A percentile compares a stretch with the other conserved stretches of the same genome.
Evolutionary conservation across 2,888 invertebrate species (phyloP).

Genomic region (Plebejus melissa): DNA sequence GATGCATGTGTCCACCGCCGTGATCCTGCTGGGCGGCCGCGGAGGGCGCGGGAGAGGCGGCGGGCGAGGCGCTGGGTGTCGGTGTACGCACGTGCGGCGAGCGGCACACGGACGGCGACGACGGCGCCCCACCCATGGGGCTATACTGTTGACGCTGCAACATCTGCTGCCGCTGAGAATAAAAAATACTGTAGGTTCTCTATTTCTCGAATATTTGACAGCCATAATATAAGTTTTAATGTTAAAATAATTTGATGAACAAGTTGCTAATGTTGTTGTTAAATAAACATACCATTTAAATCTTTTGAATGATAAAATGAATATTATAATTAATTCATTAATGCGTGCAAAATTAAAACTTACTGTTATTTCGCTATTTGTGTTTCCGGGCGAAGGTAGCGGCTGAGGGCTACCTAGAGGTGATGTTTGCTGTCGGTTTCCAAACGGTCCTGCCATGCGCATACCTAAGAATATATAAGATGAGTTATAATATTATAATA

Average conservation of each 20-base stretch:
- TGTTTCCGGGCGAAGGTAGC: conserved; percentile 70
- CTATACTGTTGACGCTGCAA: conserved; percentile 74
- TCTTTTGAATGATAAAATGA: not conserved
- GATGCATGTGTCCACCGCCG: conserved; percentile 68
- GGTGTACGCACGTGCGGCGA: conserved; percentile 77
- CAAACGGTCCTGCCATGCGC: conserved; percentile 69
- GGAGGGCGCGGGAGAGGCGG: conserved; percentile 63
- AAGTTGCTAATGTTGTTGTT: too few relatives aligned
- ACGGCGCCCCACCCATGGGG: conserved; percentile 75
- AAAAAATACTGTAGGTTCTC: not conserved
- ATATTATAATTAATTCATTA: not conserved
- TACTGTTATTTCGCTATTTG: conserved; percentile 65
- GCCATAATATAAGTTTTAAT: too few relatives aligned
- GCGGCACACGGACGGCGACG: conserved; percentile 77
- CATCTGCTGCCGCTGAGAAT: conserved; percentile 65
- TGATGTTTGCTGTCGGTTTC: conserved; percentile 67
- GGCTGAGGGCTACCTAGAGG: conserved; percentile 75
- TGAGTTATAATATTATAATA: not conserved
- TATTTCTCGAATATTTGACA: too few relatives aligned
- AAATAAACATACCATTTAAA: not conserved
- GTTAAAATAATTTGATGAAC: too few relatives aligned
- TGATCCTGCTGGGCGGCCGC: conserved; percentile 60
- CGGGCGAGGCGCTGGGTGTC: conserved; percentile 62
- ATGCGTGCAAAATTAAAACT: conserved; percentile 39
- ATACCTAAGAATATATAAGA: conserved; percentile 50